Evolutionary conservation across 1,140 invertebrate species (phyloP).

Genomic region (Meloidogyne chitwoodi): DNA sequence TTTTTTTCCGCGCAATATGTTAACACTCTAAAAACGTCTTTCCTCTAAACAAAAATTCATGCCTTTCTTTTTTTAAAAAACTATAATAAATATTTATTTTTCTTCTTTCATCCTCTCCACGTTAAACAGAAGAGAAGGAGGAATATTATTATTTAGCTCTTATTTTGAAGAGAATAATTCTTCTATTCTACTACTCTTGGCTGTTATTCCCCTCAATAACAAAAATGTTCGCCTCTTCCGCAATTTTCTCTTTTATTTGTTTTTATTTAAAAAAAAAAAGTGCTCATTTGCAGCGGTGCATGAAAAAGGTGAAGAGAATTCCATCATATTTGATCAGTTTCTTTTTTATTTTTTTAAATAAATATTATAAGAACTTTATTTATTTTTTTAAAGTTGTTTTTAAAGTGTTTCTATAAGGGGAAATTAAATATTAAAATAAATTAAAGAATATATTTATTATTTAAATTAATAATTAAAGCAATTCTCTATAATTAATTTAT

Average conservation of each 20-base stretch:
- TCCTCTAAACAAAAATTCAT: background rate
- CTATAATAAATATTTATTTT: background rate
- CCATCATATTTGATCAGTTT: background rate
- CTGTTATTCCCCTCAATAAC: background rate
- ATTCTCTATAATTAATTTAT: no score
- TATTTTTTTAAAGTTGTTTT: background rate
- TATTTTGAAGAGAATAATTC: background rate
- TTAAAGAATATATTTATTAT: no score
- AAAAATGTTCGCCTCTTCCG: background rate
- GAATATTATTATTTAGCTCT: background rate
- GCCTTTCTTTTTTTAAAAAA: background rate
- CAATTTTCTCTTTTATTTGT: background rate
- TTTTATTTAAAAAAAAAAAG: background rate
- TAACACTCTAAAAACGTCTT: background rate
- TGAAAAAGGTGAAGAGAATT: background rate
- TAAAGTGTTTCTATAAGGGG: background rate
- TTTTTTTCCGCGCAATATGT: background rate
- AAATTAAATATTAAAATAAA: no score
- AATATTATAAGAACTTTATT: background rate
- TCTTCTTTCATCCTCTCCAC: background rate
- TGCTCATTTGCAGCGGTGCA: background rate
- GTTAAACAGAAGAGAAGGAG: background rate
- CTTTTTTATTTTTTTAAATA: background rate
- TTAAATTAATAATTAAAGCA: no score
- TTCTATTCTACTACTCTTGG: background rate